These are phyloP conservation scores for Andrena hattorfiana DNA, from an alignment of 2,888 invertebrate species.

Conservation along the genomic window DNA sequence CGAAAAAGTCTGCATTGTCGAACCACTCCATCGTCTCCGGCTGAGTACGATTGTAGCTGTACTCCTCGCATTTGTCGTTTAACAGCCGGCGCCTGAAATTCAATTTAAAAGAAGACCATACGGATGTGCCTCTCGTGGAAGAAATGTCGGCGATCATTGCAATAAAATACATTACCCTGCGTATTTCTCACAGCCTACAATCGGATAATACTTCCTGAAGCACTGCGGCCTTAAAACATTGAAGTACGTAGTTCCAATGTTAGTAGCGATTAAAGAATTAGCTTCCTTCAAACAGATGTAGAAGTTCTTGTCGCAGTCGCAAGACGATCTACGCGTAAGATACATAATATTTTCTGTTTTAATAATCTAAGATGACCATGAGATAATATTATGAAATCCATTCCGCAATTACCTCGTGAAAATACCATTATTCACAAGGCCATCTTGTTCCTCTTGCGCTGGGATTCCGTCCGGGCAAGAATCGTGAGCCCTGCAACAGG, in stretches of 20 bases:
- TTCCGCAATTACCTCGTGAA: constrained; percentile 87
- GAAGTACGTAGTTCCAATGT: constrained; percentile 90
- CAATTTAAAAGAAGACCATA: not conserved
- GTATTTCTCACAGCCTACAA: constrained; percentile 63
- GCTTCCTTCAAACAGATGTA: constrained; percentile 88
- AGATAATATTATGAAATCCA: not conserved
- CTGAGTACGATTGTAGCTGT: constrained; percentile 86
- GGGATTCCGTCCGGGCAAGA: constrained; percentile 88
- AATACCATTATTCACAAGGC: constrained; percentile 88
- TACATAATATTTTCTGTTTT: not conserved
- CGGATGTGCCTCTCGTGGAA: not conserved
- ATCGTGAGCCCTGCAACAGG: constrained; percentile 90
- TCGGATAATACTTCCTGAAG: constrained; percentile 85
- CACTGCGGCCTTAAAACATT: constrained; percentile 91
- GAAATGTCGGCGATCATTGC: not conserved
- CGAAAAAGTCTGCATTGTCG: constrained; percentile 85
- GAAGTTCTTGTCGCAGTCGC: constrained; percentile 90
- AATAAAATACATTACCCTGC: constrained; percentile 63
- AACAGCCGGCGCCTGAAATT: constrained; percentile 25
- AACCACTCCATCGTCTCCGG: constrained; percentile 88
- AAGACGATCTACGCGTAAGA: constrained; percentile 87
- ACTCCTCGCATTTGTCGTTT: constrained; percentile 86
- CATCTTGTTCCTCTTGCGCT: constrained; percentile 87
- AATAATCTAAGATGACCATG: not conserved
- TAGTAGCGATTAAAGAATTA: constrained; percentile 86